Evolutionary conservation across 2,113 vertebrate genomes (phyloP).

Genomic region (Cyanocitta stelleri): DNA sequence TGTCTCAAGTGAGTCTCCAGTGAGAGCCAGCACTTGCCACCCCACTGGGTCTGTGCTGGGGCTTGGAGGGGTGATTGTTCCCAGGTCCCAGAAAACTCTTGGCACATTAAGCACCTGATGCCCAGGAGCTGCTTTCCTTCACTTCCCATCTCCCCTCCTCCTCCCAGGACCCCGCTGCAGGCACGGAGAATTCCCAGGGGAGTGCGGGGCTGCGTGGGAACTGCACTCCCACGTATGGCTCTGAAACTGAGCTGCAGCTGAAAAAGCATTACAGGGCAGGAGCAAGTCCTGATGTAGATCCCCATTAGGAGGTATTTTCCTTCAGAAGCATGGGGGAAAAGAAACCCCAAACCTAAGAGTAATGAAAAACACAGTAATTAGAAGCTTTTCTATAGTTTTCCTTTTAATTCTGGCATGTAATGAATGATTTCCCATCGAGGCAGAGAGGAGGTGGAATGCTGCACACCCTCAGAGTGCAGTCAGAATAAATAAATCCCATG

Average conservation of each 20-base stretch:
- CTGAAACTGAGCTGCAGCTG: neutral
- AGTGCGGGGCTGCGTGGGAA: neutral
- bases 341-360: neutral
- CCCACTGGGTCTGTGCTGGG: accelerated
- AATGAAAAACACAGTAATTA: neutral
- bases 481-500: neutral
- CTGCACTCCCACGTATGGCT: neutral
- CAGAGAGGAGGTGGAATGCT: neutral
- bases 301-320: neutral
- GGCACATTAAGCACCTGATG: neutral
- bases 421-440: neutral
- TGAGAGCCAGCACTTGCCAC: neutral
- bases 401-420: neutral
- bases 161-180: neutral
- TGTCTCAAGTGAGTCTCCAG: neutral
- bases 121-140: neutral
- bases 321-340: neutral
- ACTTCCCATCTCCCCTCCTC: neutral
- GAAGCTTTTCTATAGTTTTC: neutral
- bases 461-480: neutral
- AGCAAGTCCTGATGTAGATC: neutral
- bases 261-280: neutral
- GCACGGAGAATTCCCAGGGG: neutral
- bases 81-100: neutral
- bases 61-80: neutral